Base-by-base conservation (phyloP, 35 echinoderm and acorn worm genomes). In the Nesometra sesokonis region DNA sequence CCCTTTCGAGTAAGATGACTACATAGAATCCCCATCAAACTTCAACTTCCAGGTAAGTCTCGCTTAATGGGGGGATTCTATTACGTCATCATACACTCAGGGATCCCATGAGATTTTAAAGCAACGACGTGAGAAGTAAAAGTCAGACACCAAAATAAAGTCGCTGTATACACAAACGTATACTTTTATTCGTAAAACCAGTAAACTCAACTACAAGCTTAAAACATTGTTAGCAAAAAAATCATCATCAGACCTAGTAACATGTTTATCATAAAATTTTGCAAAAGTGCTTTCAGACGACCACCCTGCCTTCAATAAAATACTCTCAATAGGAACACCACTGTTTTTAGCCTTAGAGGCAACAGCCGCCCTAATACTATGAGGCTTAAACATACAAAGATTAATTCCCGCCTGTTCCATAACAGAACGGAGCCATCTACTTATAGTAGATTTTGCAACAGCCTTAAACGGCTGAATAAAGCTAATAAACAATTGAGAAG, bases 331-430 rank as follows among this genome's bases (percentile, higher is more conserved):
- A n/a, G 89, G 84, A 81, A 80, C 77, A 32, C 32, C 31, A 30
- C 35, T 86, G 0, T 36, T 32, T 46, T 91, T 86, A 86, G 89
- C 89, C 13, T 38, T 17, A 82, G 89, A 91, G 21, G 36, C 3
- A 37, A 35, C 35, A 23, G 81, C 81, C 17, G 81, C 81, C 81
- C 81, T 83, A 17, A 83, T 30, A 83, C 81, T 83, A 31, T 83
- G 81, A 38, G 81, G 35, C 34, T 86, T 93, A 77, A 86, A 97
- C 17, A 86, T 13, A 13, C 32, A 17, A 30, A 80, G 32, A 78
- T 97, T 91, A 35, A 90, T 83, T 5, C 90, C 93, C 0, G 93
- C 83, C 35, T 27, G 0, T 36, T 21, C 13, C 91, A 97, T 90
- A 2, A 88, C 57, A 29, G 67, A 43, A 36, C 82, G 47, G 3